phyloP scores from a whole-genome alignment of 2,113 vertebrate species.

The Indicator maculatus region DNA sequence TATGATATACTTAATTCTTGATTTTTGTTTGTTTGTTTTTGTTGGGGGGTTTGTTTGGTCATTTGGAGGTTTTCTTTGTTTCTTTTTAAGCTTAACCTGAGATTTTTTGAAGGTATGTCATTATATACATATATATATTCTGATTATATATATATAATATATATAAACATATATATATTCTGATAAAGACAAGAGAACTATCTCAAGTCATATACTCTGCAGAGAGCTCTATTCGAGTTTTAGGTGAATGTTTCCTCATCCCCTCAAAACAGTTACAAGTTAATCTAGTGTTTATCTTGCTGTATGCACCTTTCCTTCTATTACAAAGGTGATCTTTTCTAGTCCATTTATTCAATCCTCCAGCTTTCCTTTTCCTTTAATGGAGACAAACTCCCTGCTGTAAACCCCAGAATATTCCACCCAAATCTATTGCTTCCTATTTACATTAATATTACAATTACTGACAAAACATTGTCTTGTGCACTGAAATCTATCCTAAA shows the following conservation, averaged over 20 bases:
- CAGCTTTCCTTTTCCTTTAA: conserved; percentile 5
- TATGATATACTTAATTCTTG: not conserved
- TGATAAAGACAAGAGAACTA: not conserved
- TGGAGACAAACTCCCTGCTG: not conserved
- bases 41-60: no score
- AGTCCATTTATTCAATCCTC: not conserved
- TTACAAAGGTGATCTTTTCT: not conserved
- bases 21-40: no score
- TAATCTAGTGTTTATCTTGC: not conserved
- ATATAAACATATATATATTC: no score
- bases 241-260: not conserved
- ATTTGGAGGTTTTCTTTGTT: not conserved
- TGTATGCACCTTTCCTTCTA: not conserved
- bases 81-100: not conserved
- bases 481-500: not conserved
- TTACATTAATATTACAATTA: not conserved
- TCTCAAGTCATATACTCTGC: not conserved
- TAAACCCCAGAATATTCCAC: not conserved
- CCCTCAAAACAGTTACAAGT: not conserved
- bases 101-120: not conserved
- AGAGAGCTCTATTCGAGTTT: not conserved
- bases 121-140: not conserved
- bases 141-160: no score
- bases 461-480: not conserved
- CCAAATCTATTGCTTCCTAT: not conserved